Conservation (phyloP, 2,888 invertebrate genomes). For the Mantis religiosa region DNA sequence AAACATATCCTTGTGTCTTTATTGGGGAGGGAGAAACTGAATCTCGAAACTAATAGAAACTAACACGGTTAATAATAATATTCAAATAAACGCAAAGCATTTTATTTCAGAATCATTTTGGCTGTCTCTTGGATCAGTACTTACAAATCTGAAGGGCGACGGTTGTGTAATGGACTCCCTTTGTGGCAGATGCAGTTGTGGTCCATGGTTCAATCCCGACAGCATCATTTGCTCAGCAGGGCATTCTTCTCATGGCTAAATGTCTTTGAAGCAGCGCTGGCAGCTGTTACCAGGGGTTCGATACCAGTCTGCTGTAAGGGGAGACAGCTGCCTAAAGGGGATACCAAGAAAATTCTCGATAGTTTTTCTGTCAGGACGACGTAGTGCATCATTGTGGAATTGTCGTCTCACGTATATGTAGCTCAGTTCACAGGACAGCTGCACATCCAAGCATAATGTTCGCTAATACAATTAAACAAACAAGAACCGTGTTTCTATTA, state of each 20-base stretch:
- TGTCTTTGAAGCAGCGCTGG: not conserved
- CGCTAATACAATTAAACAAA: too few relatives aligned
- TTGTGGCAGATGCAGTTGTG: not conserved
- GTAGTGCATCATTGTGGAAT: not conserved
- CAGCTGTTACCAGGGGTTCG: not conserved
- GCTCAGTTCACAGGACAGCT: not conserved
- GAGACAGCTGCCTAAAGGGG: not conserved
- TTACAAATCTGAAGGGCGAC: too few relatives aligned
- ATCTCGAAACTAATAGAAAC: too few relatives aligned
- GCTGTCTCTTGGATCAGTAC: too few relatives aligned
- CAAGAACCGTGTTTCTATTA: too few relatives aligned
- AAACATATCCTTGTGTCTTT: too few relatives aligned
- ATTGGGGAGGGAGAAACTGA: too few relatives aligned
- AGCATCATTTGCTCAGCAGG: not conserved
- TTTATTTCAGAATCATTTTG: too few relatives aligned
- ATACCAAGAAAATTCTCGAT: not conserved
- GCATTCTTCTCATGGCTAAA: not conserved
- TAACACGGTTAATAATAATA: too few relatives aligned
- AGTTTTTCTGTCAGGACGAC: not conserved
- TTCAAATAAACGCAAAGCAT: too few relatives aligned
- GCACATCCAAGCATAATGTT: too few relatives aligned
- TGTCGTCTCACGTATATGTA: too few relatives aligned
- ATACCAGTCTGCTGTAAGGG: not conserved
- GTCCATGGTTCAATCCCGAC: not conserved
- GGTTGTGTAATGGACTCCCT: not conserved